Conservation (phyloP, 2,888 invertebrate genomes). For the Sinopyrophorus schimmeli region DNA sequence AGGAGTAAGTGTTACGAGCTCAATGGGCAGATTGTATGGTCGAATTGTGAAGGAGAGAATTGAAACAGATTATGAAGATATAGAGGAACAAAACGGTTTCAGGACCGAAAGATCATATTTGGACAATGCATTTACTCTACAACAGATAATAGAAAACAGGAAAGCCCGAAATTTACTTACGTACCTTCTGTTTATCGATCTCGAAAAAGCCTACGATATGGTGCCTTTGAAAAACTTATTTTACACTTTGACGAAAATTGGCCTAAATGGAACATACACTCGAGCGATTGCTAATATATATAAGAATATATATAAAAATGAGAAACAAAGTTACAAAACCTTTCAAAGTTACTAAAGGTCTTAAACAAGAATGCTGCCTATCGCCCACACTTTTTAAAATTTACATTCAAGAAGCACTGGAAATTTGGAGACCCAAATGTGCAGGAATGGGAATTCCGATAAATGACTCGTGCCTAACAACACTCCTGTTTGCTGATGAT, state of each 20-base stretch:
- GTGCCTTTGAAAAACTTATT: not conserved
- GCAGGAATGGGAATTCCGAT: no score
- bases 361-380: no score
- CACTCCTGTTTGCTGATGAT: no score
- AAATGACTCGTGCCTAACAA: no score
- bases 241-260: not conserved
- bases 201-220: slow-evolving; percentile 2
- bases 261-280: not conserved
- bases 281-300: slow-evolving; percentile 1
- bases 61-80: not conserved
- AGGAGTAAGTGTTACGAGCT: slow-evolving; percentile 1
- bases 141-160: not conserved
- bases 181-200: not conserved
- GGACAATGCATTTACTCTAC: not conserved
- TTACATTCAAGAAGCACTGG: no score
- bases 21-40: not conserved
- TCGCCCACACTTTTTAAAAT: no score
- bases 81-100: slow-evolving; percentile 1
- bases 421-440: no score
- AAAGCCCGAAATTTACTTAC: not conserved
- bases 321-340: no score
- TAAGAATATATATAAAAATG: no score
- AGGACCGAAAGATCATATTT: not conserved
- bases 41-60: not conserved
- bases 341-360: no score